phyloP scores from a whole-genome alignment of 2,888 invertebrate genomes.

The Abscondita cerata region DNA sequence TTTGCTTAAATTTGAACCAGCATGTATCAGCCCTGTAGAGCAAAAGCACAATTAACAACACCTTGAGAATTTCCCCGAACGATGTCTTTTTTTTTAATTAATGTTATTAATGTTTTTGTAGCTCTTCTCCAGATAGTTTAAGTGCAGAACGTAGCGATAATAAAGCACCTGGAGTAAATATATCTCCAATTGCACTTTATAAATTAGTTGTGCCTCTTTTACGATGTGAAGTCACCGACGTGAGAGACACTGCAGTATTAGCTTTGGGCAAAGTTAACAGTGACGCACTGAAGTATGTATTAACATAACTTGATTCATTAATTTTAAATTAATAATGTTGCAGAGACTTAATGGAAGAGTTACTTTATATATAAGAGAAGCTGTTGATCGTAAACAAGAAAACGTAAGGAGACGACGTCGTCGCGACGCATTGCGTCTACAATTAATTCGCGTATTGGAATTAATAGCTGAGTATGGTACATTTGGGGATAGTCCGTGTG shows the following conservation, averaged over 20 bases:
- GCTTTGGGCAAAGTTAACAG: conserved; percentile 96
- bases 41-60: not conserved
- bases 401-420: conserved; percentile 91
- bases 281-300: conserved; percentile 84
- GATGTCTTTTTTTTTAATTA: not conserved
- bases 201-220: conserved; percentile 92
- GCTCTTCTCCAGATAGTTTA: conserved; percentile 90
- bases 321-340: not conserved
- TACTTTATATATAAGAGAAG: conserved; percentile 92
- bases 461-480: conserved; percentile 91
- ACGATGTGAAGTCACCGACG: conserved; percentile 91
- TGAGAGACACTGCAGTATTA: conserved; percentile 91
- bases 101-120: conserved; percentile 57
- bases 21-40: too few species aligned
- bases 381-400: conserved; percentile 96
- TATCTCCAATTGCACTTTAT: conserved; percentile 87
- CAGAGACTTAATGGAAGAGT: conserved; percentile 96
- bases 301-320: not conserved
- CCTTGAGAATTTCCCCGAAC: not conserved
- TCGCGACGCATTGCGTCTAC: conserved; percentile 89
- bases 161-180: conserved; percentile 73
- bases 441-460: conserved; percentile 90
- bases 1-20: too few species aligned
- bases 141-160: conserved; percentile 83
- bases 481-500: conserved; percentile 83